Base-by-base conservation (phyloP, 2,113 vertebrate genomes). In the Paramisgurnus dabryanus region DNA sequence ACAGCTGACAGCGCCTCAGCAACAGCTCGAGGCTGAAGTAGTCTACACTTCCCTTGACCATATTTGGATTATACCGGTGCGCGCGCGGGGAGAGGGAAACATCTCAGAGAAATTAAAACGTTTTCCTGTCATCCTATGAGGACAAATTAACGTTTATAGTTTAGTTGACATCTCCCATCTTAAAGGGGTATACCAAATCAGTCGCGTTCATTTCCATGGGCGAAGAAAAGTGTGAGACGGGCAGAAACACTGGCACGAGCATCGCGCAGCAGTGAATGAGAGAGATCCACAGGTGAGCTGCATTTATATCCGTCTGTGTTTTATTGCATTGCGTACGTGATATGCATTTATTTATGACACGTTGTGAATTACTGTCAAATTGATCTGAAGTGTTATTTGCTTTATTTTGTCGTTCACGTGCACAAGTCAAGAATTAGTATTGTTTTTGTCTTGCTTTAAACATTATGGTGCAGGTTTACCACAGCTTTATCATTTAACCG, bases 31-130 rank as follows among this genome's bases (percentile, higher is more conserved):
- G 82, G 2, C 84, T 78, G 88, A 82, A 90, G 86, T 83, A 5
- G 39, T 60, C 34, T 55, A 76, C 83, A 85, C 91, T 93, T 93
- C 92, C 93, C 83, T 49, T 93, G 88, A 65, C 93, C 92, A 94
- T 93, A 93, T 93, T 89, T 89, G 90, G 92, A 47, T 82, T 64
- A 82, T 78, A 82, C 84, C 72, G 85, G 57, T 78, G 82, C 17
- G 89, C 86, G 81, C 82, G 86, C 87, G 87, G 83, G 83, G 70
- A 79, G 68, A 82, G 47, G 82, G 82, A 85, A 86, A 83, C 88
- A 72, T 85, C 85, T 90, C 75, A 40, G 86, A 82, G 86, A 82
- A 77, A 89, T 87, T 88, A 87, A 89, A 89, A 84, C 88, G 87
- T 89, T 89, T 87, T 84, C 85, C 86, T 83, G 47, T 83, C 79